phyloP scores from a whole-genome alignment of 2,113 vertebrate species.

The Oreochromis tanganicae region DNA sequence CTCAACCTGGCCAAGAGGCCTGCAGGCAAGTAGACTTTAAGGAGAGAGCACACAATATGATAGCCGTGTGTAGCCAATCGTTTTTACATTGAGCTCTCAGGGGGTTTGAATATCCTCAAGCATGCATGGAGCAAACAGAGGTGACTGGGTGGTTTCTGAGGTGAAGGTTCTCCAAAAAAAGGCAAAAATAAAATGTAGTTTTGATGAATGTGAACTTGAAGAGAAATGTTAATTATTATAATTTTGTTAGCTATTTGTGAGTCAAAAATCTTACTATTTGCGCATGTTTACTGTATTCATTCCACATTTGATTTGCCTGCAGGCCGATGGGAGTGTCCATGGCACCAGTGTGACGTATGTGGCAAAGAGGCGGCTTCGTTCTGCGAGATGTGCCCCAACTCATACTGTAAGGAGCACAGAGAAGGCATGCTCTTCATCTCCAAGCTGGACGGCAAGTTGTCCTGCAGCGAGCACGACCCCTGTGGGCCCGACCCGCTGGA shows the following conservation, averaged over 20 bases:
- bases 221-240: not conserved
- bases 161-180: not conserved
- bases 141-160: not conserved
- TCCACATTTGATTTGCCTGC: not conserved
- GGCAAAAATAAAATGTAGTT: not conserved
- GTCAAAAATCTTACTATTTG: not conserved
- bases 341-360: constrained; percentile 97
- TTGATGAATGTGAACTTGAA: not conserved
- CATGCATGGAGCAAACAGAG: not conserved
- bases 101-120: not conserved
- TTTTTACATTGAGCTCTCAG: not conserved
- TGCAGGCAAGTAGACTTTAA: constrained; percentile 77
- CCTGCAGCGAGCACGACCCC: constrained; percentile 96
- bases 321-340: constrained; percentile 99
- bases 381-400: constrained; percentile 97
- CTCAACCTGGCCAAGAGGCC: constrained; percentile 94
- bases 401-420: constrained; percentile 94
- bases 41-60: not conserved
- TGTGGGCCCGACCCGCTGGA: constrained; percentile 94
- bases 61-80: not conserved
- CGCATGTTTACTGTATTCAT: not conserved
- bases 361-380: constrained; percentile 91
- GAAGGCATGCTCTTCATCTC: constrained; percentile 98
- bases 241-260: not conserved
- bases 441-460: constrained; percentile 92